Base-by-base conservation (phyloP, 2,888 invertebrate genomes). In the Stegana nigrithorax region DNA sequence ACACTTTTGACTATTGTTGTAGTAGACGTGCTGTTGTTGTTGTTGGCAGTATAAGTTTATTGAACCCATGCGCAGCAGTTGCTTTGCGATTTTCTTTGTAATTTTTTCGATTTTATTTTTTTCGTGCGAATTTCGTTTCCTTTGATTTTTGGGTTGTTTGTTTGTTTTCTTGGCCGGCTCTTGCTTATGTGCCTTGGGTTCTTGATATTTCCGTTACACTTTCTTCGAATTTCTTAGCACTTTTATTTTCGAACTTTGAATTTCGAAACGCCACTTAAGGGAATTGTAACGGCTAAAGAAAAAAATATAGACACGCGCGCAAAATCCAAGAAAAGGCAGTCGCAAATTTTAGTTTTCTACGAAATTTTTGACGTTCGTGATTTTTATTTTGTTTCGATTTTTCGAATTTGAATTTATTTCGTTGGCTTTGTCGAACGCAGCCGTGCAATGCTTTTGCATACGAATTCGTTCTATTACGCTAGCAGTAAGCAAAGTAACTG, bases 41-140 rank as follows among this genome's bases (percentile, higher is more conserved):
- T n/a, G n/a, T 58, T 58, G 63, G 55, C 53, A 59, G 36, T 55
- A 14, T 55, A 56, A 67, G 64, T 70, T 67, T 66, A 69, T 69
- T 73, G 70, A 68, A 71, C 69, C 69, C 17, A 32, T n/a, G n/a
- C n/a, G n/a, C n/a, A n/a, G n/a, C n/a, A n/a, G n/a, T n/a, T n/a
- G n/a, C 47, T 42, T 59, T 29, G 47, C 53, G 42, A 32, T 32
- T 32, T 32, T 2, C 12, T 32, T 51, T 6, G 2, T 47, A 3
- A 4, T 47, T 26, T 47, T 4, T 47, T 14, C 47, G 4, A 47
- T 19, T 23, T 23, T 12, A 32, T 32, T 32, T 8, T 47, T 47
- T 51, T 27, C 27, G 8, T 12, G 23, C 8, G 32, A 32, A 44
- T 12, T 26, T 45, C 6, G 21, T 19, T 45, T 5, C n/a, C 4